Evolutionary conservation across 2,888 invertebrate genomes (phyloP), one percentile per base, ranked within the genome.

Genomic region (Chironomus riparius): DNA sequence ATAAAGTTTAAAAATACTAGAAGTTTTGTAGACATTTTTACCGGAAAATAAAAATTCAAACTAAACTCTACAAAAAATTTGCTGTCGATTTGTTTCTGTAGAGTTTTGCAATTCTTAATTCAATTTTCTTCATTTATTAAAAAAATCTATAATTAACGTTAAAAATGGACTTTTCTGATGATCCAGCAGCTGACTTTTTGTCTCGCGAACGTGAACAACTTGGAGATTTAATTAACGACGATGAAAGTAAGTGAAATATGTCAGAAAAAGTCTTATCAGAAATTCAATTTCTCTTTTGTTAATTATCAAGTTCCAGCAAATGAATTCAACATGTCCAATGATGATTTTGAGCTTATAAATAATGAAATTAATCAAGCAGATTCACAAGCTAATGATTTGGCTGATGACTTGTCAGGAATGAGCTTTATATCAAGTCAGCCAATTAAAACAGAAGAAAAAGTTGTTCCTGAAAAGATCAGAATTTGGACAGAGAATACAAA

Each of bases 141-240:
- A 56, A 56, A 56, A 18, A 56, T 56, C 18, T 56, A 28, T 56
- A 56, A 18, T 18, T 18, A 56, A 18, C 50, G 15, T 18, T 56
- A 4, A 69, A 7, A 47, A 73, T 73, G 73, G 73, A 73, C 65
- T 73, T 73, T 24, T 65, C 65, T 24, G 68, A 22, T 38, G 75
- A 76, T 38, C 76, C 76, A 28, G 76, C 76, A 15, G 68, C 76
- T 50, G 76, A 76, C 12, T 76, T 76, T 13, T 24, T 76, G n/a
- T 38, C 15, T 1, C 22, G 68, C 0, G 76, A 76, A 28, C 15
- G 68, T 10, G 76, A 68, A 56, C 18, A 69, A 18, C 56, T 76
- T 3, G 76, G 12, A 15, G 69, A 50, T 18, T 69, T 76, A 5
- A 48, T 69, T 6, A 68, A 76, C 18, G 76, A 69, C 3, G 22